phyloP scores from a whole-genome alignment of 2,888 invertebrate species.

The Parochlus steinenii region DNA sequence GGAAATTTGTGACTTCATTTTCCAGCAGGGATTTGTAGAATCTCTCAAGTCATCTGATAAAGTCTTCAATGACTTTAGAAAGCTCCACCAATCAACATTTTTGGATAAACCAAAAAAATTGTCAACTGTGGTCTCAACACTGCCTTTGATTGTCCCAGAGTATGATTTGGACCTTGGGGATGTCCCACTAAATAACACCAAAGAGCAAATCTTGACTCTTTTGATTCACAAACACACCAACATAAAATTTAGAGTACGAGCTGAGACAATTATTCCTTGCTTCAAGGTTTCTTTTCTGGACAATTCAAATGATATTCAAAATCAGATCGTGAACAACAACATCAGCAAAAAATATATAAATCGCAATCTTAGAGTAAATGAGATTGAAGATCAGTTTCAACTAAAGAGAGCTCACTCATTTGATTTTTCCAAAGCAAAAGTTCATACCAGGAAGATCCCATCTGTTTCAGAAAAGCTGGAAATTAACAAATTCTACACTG shows the following conservation, averaged over 20 bases:
- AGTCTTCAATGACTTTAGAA: conserved; percentile 1
- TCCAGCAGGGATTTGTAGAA: conserved; percentile 7
- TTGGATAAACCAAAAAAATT: conserved; percentile 1
- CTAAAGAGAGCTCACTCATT: conserved; percentile 9
- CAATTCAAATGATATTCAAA: too few species aligned
- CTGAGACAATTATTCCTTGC: neutral
- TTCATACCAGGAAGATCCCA: too few species aligned
- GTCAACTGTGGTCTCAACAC: neutral
- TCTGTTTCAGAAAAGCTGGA: too few species aligned
- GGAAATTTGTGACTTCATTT: conserved; percentile 7
- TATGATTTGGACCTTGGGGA: conserved; percentile 3
- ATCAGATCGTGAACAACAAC: too few species aligned
- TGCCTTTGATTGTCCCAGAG: neutral
- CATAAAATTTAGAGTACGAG: too few species aligned
- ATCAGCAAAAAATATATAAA: conserved; percentile 1
- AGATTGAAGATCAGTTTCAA: neutral
- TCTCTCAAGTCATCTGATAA: neutral
- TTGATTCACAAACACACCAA: neutral
- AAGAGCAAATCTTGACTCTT: neutral
- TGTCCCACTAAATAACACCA: neutral
- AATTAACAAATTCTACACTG: too few species aligned
- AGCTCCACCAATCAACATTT: too few species aligned
- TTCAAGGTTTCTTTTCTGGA: too few species aligned
- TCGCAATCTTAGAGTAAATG: neutral
- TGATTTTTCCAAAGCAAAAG: conserved; percentile 4